phyloP scores from a whole-genome alignment of 2,113 vertebrate species.

The Cyprinodon tularosa region DNA sequence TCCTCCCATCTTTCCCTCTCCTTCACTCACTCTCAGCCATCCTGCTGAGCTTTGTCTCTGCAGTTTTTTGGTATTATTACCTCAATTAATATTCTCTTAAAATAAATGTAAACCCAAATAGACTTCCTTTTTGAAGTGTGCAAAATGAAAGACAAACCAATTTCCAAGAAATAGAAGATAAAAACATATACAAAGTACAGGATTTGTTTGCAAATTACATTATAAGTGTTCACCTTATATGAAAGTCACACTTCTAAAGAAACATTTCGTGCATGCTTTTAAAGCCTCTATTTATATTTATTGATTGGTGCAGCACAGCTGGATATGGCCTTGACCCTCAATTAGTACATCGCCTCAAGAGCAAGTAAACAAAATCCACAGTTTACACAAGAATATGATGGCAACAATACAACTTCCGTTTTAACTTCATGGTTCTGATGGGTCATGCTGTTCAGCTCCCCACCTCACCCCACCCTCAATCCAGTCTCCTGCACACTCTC shows the following conservation, averaged over 20 bases:
- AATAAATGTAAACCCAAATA: not conserved
- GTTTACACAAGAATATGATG: not conserved
- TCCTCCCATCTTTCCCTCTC: slow-evolving; percentile 50
- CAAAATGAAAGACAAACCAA: not conserved
- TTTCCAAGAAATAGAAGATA: not conserved
- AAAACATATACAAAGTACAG: not conserved
- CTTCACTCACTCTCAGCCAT: slow-evolving; percentile 36
- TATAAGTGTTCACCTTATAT: not conserved
- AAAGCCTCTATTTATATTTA: not conserved
- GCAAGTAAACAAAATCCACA: not conserved
- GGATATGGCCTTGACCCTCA: not conserved
- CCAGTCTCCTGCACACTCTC: slow-evolving; percentile 42
- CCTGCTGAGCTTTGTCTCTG: slow-evolving; percentile 47
- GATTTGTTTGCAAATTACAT: not conserved
- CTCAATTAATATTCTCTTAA: not conserved
- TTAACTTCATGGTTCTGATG: slow-evolving; percentile 39
- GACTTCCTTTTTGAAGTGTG: not conserved
- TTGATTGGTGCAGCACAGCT: not conserved
- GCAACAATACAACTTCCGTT: slow-evolving; percentile 1
- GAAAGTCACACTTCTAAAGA: not conserved
- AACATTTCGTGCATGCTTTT: not conserved
- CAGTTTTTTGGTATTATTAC: slow-evolving; percentile 27
- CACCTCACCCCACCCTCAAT: slow-evolving; percentile 42
- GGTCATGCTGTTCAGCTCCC: slow-evolving; percentile 38
- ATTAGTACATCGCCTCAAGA: not conserved